Evolutionary conservation across 2,113 vertebrate genomes (phyloP).

Genomic region (Sebastes schlegelii): DNA sequence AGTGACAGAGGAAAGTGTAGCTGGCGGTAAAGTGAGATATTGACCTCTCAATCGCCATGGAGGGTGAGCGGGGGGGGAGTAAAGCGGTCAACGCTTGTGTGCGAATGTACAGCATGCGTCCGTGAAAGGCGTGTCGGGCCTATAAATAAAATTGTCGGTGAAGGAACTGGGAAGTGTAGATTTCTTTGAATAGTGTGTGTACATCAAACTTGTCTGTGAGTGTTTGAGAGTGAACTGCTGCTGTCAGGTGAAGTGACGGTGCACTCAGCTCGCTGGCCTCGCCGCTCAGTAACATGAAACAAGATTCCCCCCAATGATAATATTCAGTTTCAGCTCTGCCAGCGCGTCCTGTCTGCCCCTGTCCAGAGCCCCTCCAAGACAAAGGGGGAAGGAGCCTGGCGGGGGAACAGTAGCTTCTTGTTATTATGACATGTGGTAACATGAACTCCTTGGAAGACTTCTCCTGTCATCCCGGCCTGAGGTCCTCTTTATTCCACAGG

Average conservation of each 20-base stretch:
- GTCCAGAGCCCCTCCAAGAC: constrained; percentile 89
- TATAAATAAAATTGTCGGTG: constrained; percentile 30
- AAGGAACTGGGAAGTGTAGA: constrained; percentile 6
- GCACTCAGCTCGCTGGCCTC: constrained; percentile 35
- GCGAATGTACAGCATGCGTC: constrained; percentile 28
- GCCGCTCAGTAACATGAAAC: constrained; percentile 93
- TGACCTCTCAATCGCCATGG: constrained; percentile 89
- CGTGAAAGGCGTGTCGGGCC: constrained; percentile 10
- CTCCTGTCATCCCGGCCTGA: constrained; percentile 85
- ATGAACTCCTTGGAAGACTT: constrained; percentile 99
- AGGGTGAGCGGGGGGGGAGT: constrained; percentile 66
- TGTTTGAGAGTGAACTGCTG: constrained; percentile 79
- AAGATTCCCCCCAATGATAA: constrained; percentile 88
- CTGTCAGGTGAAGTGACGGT: constrained; percentile 54
- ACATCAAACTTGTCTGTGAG: constrained; percentile 4
- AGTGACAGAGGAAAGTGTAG: constrained; percentile 85
- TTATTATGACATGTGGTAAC: constrained; percentile 91
- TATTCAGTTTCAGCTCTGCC: constrained; percentile 96
- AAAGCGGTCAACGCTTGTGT: constrained; percentile 33
- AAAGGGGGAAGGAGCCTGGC: constrained; percentile 91
- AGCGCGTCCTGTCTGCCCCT: constrained; percentile 89
- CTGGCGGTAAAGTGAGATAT: constrained; percentile 90
- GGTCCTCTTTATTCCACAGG: constrained; percentile 90
- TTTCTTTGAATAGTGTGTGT: constrained; percentile 12
- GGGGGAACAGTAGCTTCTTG: constrained; percentile 94